Conservation (phyloP, 2,888 invertebrate species). For the Polylopha cassiicola region DNA sequence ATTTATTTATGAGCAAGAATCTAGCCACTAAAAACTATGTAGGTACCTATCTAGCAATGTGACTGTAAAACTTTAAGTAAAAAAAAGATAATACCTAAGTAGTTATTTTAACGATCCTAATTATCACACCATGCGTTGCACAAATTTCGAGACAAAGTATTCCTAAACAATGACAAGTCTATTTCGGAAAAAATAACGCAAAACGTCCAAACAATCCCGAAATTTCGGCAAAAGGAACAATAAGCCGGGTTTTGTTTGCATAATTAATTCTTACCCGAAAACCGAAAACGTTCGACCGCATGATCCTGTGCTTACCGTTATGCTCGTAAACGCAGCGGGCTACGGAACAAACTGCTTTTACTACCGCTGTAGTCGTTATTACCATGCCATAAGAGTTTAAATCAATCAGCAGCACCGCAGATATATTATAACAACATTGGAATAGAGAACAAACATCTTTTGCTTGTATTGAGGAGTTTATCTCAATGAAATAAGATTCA, state of each 20-base stretch:
- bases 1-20: too few relatives aligned
- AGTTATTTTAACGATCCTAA: conserved; percentile 10
- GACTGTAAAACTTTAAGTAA: too few relatives aligned
- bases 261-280: conserved; percentile 66
- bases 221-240: conserved; percentile 59
- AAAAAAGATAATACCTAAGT: conserved; percentile 1
- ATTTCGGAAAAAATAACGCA: conserved; percentile 67
- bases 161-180: conserved; percentile 40
- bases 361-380: conserved; percentile 27
- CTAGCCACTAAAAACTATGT: too few relatives aligned
- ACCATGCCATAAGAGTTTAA: too few relatives aligned
- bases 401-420: too few relatives aligned
- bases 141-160: conserved; percentile 25
- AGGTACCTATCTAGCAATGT: too few relatives aligned
- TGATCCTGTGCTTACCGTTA: conserved; percentile 59
- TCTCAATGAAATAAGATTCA: conserved; percentile 6
- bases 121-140: conserved; percentile 15
- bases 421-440: too few relatives aligned
- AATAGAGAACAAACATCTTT: too few relatives aligned
- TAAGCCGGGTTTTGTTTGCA: conserved; percentile 63
- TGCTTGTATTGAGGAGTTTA: conserved; percentile 8
- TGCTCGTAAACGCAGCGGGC: conserved; percentile 62
- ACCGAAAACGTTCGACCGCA: conserved; percentile 58
- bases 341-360: conserved; percentile 31
- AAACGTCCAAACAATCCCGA: conserved; percentile 66